Evolutionary conservation across 1,140 invertebrate genomes (phyloP).

Genomic region (Sesamia nonagrioides): DNA sequence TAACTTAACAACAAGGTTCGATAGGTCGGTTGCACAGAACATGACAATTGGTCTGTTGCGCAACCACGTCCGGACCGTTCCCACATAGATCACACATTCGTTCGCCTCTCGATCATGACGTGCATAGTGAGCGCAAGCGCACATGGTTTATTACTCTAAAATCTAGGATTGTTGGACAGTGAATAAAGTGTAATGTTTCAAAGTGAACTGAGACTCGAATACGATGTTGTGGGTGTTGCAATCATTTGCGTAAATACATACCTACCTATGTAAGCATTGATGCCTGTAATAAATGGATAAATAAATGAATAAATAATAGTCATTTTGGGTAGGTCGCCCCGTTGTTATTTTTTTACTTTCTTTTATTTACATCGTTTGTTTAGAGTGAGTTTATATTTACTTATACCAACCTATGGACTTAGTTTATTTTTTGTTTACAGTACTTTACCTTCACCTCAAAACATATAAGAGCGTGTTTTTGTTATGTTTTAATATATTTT

Average conservation of each 20-base stretch:
- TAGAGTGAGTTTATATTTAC: too few species aligned
- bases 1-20: conserved; percentile 35
- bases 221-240: neutral
- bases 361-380: neutral
- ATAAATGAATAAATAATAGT: too few species aligned
- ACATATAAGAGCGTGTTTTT: too few species aligned
- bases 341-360: neutral
- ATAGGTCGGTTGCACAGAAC: conserved; percentile 48
- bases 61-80: conserved; percentile 50
- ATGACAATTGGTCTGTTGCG: conserved; percentile 56
- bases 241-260: neutral
- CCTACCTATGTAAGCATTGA: too few species aligned
- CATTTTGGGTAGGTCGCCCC: neutral
- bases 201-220: too few species aligned
- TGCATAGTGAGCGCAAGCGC: conserved; percentile 30
- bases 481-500: too few species aligned
- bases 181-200: conserved; percentile 9
- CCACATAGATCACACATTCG: conserved; percentile 55
- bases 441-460: too few species aligned
- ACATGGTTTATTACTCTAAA: conserved; percentile 8
- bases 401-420: too few species aligned
- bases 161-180: conserved; percentile 1
- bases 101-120: conserved; percentile 44
- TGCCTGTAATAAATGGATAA: too few species aligned
- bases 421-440: too few species aligned